Percentiles rank a stretch among this genome's conserved stretches.
Conservation (phyloP, 1,140 invertebrate genomes). For the Scaptomyza montana region DNA sequence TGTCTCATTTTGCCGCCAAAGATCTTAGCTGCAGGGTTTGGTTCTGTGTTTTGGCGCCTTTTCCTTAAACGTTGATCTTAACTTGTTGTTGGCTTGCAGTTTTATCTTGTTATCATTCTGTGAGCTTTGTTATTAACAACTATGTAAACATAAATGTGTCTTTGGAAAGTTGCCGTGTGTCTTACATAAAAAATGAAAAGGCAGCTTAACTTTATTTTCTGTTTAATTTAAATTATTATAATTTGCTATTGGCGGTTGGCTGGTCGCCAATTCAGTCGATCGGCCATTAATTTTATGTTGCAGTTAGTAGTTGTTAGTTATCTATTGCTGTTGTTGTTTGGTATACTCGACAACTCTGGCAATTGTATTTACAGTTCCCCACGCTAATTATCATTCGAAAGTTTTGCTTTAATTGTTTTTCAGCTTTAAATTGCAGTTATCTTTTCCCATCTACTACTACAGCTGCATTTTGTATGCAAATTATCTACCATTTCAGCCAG, state of each 20-base stretch:
- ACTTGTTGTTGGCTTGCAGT: conserved; percentile 19
- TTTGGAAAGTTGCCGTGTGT: conserved; percentile 51
- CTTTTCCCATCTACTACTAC: conserved; percentile 10
- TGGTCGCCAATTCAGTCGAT: conserved; percentile 7
- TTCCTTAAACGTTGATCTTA: conserved; percentile 35
- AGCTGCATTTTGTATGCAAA: conserved; percentile 70
- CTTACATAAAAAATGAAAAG: conserved; percentile 59
- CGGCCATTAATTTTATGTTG: conserved; percentile 41
- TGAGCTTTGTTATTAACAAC: conserved; percentile 48
- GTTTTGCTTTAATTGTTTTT: conserved; percentile 63
- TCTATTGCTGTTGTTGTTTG: conserved; percentile 14
- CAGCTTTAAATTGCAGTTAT: conserved; percentile 46
- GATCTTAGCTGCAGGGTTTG: conserved; percentile 5
- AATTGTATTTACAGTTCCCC: conserved; percentile 16
- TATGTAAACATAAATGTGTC: conserved; percentile 35
- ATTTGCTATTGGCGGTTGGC: conserved; percentile 43
- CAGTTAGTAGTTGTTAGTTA: conserved; percentile 26
- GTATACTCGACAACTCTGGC: conserved; percentile 26
- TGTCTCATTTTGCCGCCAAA: conserved; percentile 26
- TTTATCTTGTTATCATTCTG: conserved; percentile 67
- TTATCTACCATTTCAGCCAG: conserved; percentile 46
- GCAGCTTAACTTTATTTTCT: conserved; percentile 33
- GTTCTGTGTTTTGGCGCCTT: conserved; percentile 48
- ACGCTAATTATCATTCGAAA: conserved; percentile 60
- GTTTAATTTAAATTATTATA: conserved; percentile 75